Evolutionary conservation across 1,140 invertebrate species (phyloP).

Genomic region (Fopius arisanus): DNA sequence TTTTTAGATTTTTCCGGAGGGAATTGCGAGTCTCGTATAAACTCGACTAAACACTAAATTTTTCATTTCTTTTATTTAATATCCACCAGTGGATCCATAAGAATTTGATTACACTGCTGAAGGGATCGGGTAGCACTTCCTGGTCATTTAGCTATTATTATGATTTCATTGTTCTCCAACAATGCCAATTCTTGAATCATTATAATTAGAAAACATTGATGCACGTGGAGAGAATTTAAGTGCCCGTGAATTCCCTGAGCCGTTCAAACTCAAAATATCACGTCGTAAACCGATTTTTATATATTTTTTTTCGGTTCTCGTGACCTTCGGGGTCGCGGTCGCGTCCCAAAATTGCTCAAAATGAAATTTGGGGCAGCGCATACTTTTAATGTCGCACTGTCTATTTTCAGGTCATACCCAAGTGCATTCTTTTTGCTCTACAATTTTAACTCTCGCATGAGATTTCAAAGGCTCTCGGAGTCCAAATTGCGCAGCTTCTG

Average conservation of each 20-base stretch:
- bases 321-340: background rate
- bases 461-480: background rate
- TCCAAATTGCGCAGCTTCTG: background rate
- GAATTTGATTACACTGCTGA: background rate
- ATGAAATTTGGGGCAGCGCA: slow-evolving; percentile 10
- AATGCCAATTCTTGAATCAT: slow-evolving; percentile 3
- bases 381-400: background rate
- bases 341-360: background rate
- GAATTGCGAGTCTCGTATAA: background rate
- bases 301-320: background rate
- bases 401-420: background rate
- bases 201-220: background rate
- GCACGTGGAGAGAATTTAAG: background rate
- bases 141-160: background rate
- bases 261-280: background rate
- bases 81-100: background rate
- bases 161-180: background rate
- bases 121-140: background rate
- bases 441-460: background rate
- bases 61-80: background rate
- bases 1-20: background rate
- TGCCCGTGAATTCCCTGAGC: background rate
- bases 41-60: background rate
- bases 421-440: background rate
- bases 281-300: background rate